phyloP scores from a whole-genome alignment of 2,888 invertebrate genomes.

The Polydrusus cervinus region DNA sequence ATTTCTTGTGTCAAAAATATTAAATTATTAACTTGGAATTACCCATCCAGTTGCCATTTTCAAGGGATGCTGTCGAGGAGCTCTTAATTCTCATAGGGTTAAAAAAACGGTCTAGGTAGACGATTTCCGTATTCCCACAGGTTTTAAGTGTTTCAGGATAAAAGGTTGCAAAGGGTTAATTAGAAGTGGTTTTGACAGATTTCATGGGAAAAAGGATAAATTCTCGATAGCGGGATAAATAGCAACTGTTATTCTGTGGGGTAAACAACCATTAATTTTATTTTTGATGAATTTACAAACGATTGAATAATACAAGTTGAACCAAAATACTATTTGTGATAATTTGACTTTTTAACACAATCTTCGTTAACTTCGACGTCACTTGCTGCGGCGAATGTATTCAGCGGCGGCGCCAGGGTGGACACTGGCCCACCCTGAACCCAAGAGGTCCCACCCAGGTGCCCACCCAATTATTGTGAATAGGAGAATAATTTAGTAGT shows the following conservation, averaged over 20 bases:
- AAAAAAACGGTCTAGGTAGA: slow-evolving; percentile 34
- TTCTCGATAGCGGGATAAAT: slow-evolving; percentile 23
- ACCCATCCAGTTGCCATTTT: background rate
- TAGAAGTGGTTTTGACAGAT: slow-evolving; percentile 47
- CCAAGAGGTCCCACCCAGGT: too few relatives aligned
- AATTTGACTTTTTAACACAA: too few relatives aligned
- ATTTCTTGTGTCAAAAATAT: too few relatives aligned
- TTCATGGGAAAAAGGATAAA: slow-evolving; percentile 49
- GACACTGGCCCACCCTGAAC: too few relatives aligned
- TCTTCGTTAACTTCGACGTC: too few relatives aligned
- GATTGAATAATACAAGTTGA: background rate
- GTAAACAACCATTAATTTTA: slow-evolving; percentile 21
- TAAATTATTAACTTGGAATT: too few relatives aligned
- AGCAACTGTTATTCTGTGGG: slow-evolving; percentile 2
- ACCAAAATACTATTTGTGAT: too few relatives aligned
- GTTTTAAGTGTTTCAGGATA: slow-evolving; percentile 43
- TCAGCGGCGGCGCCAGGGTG: too few relatives aligned
- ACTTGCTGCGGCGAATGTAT: too few relatives aligned
- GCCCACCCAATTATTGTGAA: too few relatives aligned
- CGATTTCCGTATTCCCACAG: slow-evolving; percentile 51
- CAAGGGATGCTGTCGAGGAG: too few relatives aligned
- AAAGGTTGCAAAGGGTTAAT: slow-evolving; percentile 53
- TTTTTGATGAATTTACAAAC: background rate
- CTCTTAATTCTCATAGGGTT: slow-evolving; percentile 13
- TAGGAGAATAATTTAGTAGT: too few relatives aligned